A percentile compares a stretch with the other conserved stretches of the same genome.
Conservation (phyloP, 2,797 vertebrate genomes). For the Delichon dasypus region DNA sequence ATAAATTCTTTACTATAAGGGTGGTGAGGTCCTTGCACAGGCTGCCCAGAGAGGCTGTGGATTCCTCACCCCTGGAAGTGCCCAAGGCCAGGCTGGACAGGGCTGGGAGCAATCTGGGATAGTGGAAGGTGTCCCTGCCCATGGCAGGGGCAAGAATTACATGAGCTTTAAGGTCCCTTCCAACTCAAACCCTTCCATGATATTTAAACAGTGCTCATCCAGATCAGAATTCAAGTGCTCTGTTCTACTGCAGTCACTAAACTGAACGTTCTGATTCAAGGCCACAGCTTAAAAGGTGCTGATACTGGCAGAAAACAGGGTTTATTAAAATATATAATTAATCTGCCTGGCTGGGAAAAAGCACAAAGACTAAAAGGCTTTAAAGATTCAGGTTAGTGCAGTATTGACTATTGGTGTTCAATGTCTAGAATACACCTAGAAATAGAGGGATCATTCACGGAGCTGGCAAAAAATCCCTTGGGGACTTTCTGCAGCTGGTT, state of each 20-base stretch:
- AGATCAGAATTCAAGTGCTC: not conserved
- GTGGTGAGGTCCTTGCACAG: not conserved
- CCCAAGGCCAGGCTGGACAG: not conserved
- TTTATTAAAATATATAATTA: conserved; percentile 14
- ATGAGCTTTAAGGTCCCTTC: not conserved
- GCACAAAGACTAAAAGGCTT: not conserved
- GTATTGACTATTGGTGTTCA: not conserved
- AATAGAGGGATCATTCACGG: not conserved
- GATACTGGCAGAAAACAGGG: not conserved
- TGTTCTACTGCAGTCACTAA: not conserved
- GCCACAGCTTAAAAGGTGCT: not conserved
- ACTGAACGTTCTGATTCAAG: conserved; percentile 1
- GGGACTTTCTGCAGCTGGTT: not conserved
- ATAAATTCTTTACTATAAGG: not conserved
- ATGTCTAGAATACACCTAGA: not conserved
- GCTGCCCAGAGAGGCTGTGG: not conserved
- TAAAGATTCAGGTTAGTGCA: not conserved
- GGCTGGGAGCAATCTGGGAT: not conserved
- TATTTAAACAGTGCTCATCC: not conserved
- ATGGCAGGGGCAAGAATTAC: not conserved
- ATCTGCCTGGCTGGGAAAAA: not conserved
- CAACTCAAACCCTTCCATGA: not conserved
- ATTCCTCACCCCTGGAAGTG: not conserved
- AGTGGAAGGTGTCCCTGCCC: not conserved
- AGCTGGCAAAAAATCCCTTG: not conserved